Evolutionary conservation across 2,888 invertebrate species (phyloP), one percentile per base, ranked within the genome.

Genomic region (Oegoconia quadripuncta): DNA sequence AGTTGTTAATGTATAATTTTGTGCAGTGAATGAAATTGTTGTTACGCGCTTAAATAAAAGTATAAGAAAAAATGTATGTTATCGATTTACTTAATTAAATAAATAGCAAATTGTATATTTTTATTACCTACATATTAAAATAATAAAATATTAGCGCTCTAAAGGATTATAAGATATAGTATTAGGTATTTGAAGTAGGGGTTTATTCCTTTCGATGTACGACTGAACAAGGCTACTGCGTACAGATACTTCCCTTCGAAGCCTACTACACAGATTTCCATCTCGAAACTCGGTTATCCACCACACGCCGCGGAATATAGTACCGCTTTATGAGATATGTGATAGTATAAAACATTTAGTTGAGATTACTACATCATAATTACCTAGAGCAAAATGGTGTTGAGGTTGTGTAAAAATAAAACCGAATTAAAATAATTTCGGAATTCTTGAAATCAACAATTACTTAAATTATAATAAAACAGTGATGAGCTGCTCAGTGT

Each of bases 401-500:
- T n/a, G n/a, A n/a, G n/a, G n/a, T n/a, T n/a, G n/a, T n/a, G n/a
- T n/a, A n/a, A n/a, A n/a, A n/a, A n/a, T n/a, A 8, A 8, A 9
- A 23, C 4, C 3, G n/a, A 23, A 8, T 9, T 23, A 8, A 23
- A 23, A 23, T 23, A 23, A 23, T 3, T 8, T 23, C 5, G 3
- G 3, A 3, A 23, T n/a, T n/a, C n/a, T n/a, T n/a, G n/a, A n/a
- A 23, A 8, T 20, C 3, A 33, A 22, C 5, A 11, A 9, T 23
- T 35, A 35, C 32, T 34, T 23, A 25, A 33, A 15, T 16, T 33
- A 41, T 6, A 34, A 37, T 30, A 45, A 35, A 39, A 22, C 39
- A 67, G 69, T 63, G 52, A 76, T 79, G 77, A 77, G 66, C 46
- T 62, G 64, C 44, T 59, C 78, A 2, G 65, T 74, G 52, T 39